phyloP scores from a whole-genome alignment of 2,113 vertebrate genomes.

The Silurus meridionalis region DNA sequence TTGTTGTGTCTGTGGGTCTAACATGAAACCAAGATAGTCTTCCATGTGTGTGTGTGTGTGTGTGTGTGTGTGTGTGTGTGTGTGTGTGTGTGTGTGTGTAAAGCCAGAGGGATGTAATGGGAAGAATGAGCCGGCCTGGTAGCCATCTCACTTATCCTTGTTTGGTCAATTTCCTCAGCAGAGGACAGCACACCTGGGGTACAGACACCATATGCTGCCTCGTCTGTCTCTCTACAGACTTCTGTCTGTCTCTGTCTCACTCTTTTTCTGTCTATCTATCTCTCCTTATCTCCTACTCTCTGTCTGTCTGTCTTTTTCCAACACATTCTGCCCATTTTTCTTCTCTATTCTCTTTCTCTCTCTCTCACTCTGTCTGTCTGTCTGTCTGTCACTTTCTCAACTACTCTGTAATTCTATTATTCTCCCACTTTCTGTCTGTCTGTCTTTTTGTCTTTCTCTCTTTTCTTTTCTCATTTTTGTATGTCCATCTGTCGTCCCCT shows the following conservation, averaged over 20 bases:
- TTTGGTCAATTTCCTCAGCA: slow-evolving; percentile 75
- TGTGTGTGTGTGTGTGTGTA: slow-evolving; percentile 26
- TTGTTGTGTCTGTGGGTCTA: slow-evolving; percentile 1
- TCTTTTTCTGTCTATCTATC: not conserved
- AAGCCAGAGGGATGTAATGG: slow-evolving; percentile 60
- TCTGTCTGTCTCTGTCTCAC: not conserved
- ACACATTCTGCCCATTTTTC: not conserved
- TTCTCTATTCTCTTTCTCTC: not conserved
- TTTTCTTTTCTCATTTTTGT: not conserved
- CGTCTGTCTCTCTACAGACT: not conserved
- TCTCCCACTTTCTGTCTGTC: not conserved
- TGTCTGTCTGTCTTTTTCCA: not conserved
- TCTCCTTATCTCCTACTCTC: not conserved
- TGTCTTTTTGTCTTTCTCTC: not conserved
- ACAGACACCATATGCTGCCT: slow-evolving; percentile 39
- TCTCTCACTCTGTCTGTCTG: not conserved
- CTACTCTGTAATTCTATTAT: too few relatives aligned
- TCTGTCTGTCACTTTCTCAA: not conserved
- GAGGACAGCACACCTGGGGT: slow-evolving; percentile 69
- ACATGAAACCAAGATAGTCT: not conserved
- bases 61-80: slow-evolving; percentile 48
- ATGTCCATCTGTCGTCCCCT: not conserved
- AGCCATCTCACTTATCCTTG: slow-evolving; percentile 74
- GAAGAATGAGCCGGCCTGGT: slow-evolving; percentile 59
- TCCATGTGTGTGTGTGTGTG: slow-evolving; percentile 24